phyloP scores from a whole-genome alignment of 1,140 invertebrate genomes.

The Anastrepha ludens region DNA sequence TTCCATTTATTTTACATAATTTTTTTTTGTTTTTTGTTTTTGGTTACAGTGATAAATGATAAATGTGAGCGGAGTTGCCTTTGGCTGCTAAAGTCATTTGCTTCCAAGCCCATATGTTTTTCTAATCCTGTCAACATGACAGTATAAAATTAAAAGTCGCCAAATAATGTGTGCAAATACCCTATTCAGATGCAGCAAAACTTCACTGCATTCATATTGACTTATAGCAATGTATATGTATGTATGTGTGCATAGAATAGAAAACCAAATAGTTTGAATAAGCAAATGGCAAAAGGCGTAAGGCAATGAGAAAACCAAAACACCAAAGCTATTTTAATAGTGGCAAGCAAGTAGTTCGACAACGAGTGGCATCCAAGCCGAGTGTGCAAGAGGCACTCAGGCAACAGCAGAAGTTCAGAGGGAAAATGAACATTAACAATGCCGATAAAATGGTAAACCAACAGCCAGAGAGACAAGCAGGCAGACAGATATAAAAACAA shows the following conservation, averaged over 20 bases:
- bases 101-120: constrained; percentile 15
- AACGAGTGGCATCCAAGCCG: neutral
- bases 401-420: constrained; percentile 7
- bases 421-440: neutral
- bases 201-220: neutral
- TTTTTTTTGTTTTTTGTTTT: too few species aligned
- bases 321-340: constrained; percentile 28
- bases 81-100: neutral
- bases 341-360: neutral
- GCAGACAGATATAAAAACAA: neutral
- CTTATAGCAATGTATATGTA: neutral
- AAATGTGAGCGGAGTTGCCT: too few species aligned
- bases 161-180: constrained; percentile 22
- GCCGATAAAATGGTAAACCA: constrained; percentile 22
- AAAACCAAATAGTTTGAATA: neutral
- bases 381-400: neutral
- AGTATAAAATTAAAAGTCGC: constrained; percentile 10
- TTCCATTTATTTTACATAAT: too few species aligned
- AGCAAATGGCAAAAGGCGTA: constrained; percentile 24
- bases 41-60: too few species aligned
- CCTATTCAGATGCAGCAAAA: neutral
- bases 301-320: constrained; percentile 18
- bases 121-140: constrained; percentile 22
- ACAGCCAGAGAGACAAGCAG: neutral
- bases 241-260: neutral